These are phyloP conservation scores for Spea bombifrons DNA, from an alignment of 2,113 vertebrate genomes.

Conservation along the genomic window DNA sequence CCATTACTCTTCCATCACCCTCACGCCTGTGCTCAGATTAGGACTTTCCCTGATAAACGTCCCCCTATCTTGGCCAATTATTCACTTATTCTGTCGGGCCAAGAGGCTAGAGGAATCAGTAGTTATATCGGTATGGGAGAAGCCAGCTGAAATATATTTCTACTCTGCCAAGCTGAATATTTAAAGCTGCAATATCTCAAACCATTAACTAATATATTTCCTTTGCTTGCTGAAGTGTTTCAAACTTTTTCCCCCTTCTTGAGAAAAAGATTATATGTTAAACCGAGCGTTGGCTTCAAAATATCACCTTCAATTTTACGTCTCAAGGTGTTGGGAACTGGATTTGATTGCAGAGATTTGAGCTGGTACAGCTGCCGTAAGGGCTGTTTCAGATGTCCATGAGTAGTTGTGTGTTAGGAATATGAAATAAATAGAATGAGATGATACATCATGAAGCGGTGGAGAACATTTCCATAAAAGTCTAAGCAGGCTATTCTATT, in stretches of 20 bases:
- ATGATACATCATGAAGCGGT: background rate
- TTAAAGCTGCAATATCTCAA: constrained; percentile 48
- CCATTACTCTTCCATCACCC: constrained; percentile 55
- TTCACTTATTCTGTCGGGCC: constrained; percentile 52
- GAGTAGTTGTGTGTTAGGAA: constrained; percentile 28
- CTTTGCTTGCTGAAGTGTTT: constrained; percentile 55
- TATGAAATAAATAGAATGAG: constrained; percentile 36
- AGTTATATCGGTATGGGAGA: constrained; percentile 55
- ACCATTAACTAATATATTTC: constrained; percentile 53
- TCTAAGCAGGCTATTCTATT: background rate
- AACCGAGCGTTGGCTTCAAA: constrained; percentile 45
- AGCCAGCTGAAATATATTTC: constrained; percentile 57
- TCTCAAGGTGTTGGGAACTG: constrained; percentile 36
- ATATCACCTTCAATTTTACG: constrained; percentile 36
- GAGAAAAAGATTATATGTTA: constrained; percentile 36
- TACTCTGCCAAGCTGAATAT: constrained; percentile 57
- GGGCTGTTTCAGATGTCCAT: constrained; percentile 38
- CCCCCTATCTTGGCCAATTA: constrained; percentile 60
- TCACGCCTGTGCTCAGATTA: constrained; percentile 53
- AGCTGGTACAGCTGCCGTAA: constrained; percentile 27
- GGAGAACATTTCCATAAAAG: background rate
- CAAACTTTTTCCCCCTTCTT: constrained; percentile 35
- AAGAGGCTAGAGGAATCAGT: constrained; percentile 50
- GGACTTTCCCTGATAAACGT: constrained; percentile 60
- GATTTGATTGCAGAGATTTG: constrained; percentile 42